These are phyloP conservation scores for Hemibagrus wyckioides DNA, from an alignment of 2,113 vertebrate species.

Conservation along the genomic window DNA sequence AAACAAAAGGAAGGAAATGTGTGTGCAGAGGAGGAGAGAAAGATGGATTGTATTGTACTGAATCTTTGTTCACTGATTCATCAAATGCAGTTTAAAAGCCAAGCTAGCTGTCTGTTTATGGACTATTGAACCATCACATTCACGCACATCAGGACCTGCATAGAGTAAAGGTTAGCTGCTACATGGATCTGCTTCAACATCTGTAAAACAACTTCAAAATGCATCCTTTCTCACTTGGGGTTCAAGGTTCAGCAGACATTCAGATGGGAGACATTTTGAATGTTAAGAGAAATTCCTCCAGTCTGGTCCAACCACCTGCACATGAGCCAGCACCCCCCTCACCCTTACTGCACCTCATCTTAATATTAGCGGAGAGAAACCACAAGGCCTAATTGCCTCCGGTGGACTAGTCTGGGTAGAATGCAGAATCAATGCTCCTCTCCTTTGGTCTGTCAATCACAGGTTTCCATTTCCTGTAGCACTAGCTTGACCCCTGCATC, in stretches of 20 bases:
- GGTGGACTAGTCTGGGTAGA: conserved; percentile 43
- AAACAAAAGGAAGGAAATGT: conserved; percentile 39
- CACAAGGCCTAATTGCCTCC: conserved; percentile 53
- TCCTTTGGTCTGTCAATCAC: conserved; percentile 52
- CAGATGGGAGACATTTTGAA: conserved; percentile 34
- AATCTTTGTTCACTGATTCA: conserved; percentile 48
- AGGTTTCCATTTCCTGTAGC: conserved; percentile 48
- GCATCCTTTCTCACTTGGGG: conserved; percentile 17
- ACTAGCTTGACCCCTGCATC: conserved; percentile 13
- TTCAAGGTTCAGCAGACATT: conserved; percentile 50
- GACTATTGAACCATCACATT: conserved; percentile 52
- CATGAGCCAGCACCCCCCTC: conserved; percentile 13
- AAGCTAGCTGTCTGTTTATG: conserved; percentile 32
- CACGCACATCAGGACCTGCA: conserved; percentile 11
- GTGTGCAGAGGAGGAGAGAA: conserved; percentile 11
- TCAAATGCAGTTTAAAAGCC: conserved; percentile 33
- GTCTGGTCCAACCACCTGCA: conserved; percentile 53
- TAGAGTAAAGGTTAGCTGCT: conserved; percentile 31
- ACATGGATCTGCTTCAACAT: conserved; percentile 18
- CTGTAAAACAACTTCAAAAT: conserved; percentile 29
- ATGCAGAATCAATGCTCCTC: conserved; percentile 23
- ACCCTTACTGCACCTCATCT: conserved; percentile 38
- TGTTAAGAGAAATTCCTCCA: conserved; percentile 44
- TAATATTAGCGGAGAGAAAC: conserved; percentile 49
- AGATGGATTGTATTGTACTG: conserved; percentile 37